A percentile compares a stretch with the other conserved stretches of the same genome.
Evolutionary conservation across 2,113 vertebrate genomes (phyloP).

Genomic region (Sisor rabdophorus): DNA sequence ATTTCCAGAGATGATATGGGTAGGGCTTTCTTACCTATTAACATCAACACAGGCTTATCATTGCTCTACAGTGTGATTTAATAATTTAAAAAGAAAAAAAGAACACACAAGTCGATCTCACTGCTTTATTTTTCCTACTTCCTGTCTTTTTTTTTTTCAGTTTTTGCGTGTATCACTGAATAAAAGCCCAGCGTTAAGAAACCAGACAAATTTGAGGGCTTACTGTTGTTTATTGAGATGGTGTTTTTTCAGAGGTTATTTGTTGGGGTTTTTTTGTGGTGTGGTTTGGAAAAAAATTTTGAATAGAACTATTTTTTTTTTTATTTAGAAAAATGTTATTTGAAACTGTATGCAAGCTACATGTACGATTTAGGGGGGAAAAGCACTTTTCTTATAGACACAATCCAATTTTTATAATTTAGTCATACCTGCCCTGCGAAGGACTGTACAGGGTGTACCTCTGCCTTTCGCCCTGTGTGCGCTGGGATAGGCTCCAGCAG

Average conservation of each 20-base stretch:
- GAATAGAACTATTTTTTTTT: too few relatives aligned
- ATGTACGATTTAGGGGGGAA: neutral
- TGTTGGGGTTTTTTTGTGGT: conserved; percentile 16
- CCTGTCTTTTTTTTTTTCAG: conserved; percentile 11
- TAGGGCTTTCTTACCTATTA: neutral
- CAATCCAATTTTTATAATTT: neutral
- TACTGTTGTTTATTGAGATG: conserved; percentile 29
- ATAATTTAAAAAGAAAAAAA: neutral
- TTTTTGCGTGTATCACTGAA: conserved; percentile 38
- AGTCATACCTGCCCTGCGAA: too few relatives aligned
- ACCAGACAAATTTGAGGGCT: conserved; percentile 20
- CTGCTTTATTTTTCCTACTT: conserved; percentile 3
- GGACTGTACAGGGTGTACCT: too few relatives aligned
- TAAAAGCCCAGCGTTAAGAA: conserved; percentile 46
- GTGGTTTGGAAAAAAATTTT: neutral
- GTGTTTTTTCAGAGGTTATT: neutral
- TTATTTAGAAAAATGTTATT: neutral
- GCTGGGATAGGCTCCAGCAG: too few relatives aligned
- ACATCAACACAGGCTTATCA: conserved; percentile 1
- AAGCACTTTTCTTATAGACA: neutral
- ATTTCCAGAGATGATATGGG: neutral
- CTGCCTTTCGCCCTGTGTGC: too few relatives aligned
- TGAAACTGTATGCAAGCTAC: conserved; percentile 10
- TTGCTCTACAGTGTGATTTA: neutral
- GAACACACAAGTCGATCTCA: neutral